A percentile compares a stretch with the other conserved stretches of the same genome.
These are phyloP conservation scores for Patella vulgata DNA, from an alignment of 1,140 invertebrate genomes.

Conservation along the genomic window DNA sequence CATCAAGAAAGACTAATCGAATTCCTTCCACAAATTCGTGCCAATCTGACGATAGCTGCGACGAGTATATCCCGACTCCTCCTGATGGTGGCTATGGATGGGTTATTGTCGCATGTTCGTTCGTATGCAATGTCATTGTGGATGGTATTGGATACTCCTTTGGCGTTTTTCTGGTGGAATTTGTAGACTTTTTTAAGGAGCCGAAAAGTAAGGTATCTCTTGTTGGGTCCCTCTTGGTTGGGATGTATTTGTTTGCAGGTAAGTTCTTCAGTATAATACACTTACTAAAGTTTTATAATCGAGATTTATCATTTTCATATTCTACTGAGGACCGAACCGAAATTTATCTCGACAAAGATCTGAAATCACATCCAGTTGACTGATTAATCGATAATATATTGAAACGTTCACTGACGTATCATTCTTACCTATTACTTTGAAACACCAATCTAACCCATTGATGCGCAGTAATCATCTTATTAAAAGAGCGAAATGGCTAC, in stretches of 20 bases:
- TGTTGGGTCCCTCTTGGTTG: slow-evolving; percentile 75
- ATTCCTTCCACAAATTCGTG: slow-evolving; percentile 28
- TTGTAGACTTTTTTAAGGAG: slow-evolving; percentile 84
- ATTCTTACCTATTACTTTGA: too few relatives aligned
- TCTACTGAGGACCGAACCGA: too few relatives aligned
- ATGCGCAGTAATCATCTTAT: too few relatives aligned
- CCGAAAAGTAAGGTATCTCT: slow-evolving; percentile 87
- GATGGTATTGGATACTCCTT: slow-evolving; percentile 95
- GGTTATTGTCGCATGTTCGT: slow-evolving; percentile 82
- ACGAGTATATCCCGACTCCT: slow-evolving; percentile 67
- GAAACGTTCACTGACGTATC: too few relatives aligned
- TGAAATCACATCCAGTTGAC: too few relatives aligned
- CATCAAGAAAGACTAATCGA: too few relatives aligned
- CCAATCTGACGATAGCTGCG: slow-evolving; percentile 32
- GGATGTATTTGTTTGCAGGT: slow-evolving; percentile 62
- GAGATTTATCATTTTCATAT: slow-evolving; percentile 2
- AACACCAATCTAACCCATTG: too few relatives aligned
- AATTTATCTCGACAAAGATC: too few relatives aligned
- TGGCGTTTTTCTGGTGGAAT: slow-evolving; percentile 88
- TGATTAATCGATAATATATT: too few relatives aligned
- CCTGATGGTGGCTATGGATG: slow-evolving; percentile 85
- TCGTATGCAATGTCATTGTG: slow-evolving; percentile 90
- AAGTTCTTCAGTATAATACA: slow-evolving; percentile 13
- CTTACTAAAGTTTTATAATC: background rate
- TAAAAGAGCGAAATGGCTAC: too few relatives aligned